phyloP scores from a whole-genome alignment of 2,797 vertebrate genomes.

The Balearica regulorum region DNA sequence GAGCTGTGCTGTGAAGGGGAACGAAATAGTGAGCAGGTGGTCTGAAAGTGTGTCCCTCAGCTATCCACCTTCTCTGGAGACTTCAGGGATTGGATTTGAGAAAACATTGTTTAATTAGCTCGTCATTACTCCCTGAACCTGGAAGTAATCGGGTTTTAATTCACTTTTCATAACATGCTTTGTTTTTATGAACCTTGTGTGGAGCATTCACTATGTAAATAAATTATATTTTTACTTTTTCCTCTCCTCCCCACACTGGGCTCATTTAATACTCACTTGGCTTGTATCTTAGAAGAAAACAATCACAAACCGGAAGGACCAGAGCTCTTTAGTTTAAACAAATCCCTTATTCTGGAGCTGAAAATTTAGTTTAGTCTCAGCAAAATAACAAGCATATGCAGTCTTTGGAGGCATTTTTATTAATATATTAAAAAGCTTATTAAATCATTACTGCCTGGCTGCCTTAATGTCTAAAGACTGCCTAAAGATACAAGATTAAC shows the following conservation, averaged over 20 bases:
- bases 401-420: conserved; percentile 8
- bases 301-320: conserved; percentile 40
- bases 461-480: conserved; percentile 1
- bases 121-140: background rate
- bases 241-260: background rate
- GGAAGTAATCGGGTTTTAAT: conserved; percentile 35
- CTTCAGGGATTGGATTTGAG: background rate
- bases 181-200: conserved; percentile 44
- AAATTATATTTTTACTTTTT: conserved; percentile 29
- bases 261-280: conserved; percentile 48
- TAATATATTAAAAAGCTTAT: conserved; percentile 3
- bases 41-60: background rate
- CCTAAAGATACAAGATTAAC: background rate
- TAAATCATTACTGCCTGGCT: conserved; percentile 24
- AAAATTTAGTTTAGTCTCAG: conserved; percentile 36
- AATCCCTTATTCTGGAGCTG: conserved; percentile 11
- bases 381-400: conserved; percentile 31
- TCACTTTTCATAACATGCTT: conserved; percentile 23
- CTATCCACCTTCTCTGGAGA: background rate
- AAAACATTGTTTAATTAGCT: conserved; percentile 23
- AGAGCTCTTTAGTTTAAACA: conserved; percentile 47
- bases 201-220: conserved; percentile 20
- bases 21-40: background rate
- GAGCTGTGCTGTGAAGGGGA: background rate
- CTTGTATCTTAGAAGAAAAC: conserved; percentile 27